Percentiles rank a stretch among this genome's conserved stretches.
Conservation (phyloP, 53 echinoderm and acorn worm species). For the Paelopatides confundens region DNA sequence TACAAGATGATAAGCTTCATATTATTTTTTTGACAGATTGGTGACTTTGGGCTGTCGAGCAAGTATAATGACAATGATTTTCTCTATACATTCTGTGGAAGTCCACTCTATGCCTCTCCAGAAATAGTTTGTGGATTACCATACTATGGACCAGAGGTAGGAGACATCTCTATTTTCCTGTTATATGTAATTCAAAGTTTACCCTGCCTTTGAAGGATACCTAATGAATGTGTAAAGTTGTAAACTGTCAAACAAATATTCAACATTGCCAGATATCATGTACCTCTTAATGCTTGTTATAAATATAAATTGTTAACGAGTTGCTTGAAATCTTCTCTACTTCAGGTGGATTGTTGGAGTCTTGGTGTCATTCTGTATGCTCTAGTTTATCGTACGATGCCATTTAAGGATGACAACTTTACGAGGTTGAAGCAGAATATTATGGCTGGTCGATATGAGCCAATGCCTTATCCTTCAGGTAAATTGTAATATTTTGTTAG, state of each 20-base stretch:
- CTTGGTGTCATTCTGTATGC: constrained; percentile 96
- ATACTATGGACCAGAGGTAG: constrained; percentile 98
- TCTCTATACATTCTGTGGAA: constrained; percentile 94
- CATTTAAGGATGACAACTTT: constrained; percentile 89
- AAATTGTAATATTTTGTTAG: not conserved
- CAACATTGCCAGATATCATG: too few relatives aligned
- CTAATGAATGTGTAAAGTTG: too few relatives aligned
- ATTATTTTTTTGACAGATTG: constrained; percentile 83
- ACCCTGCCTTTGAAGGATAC: too few relatives aligned
- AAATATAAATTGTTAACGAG: too few relatives aligned
- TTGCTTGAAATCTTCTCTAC: too few relatives aligned
- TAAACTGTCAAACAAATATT: too few relatives aligned
- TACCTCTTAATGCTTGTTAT: too few relatives aligned
- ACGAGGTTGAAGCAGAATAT: constrained; percentile 82
- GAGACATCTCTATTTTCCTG: not conserved
- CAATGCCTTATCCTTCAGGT: constrained; percentile 42
- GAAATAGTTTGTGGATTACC: constrained; percentile 94
- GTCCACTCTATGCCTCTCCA: constrained; percentile 96
- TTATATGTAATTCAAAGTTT: too few relatives aligned
- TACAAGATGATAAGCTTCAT: too few relatives aligned
- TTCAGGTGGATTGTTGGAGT: constrained; percentile 95
- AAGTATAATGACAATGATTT: constrained; percentile 78
- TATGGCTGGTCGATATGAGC: constrained; percentile 75
- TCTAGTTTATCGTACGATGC: constrained; percentile 96
- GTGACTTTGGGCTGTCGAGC: constrained; percentile 97